Percentiles rank a stretch among this genome's conserved stretches.
Conservation (phyloP, 2,888 invertebrate species). For the Globia sparganii region DNA sequence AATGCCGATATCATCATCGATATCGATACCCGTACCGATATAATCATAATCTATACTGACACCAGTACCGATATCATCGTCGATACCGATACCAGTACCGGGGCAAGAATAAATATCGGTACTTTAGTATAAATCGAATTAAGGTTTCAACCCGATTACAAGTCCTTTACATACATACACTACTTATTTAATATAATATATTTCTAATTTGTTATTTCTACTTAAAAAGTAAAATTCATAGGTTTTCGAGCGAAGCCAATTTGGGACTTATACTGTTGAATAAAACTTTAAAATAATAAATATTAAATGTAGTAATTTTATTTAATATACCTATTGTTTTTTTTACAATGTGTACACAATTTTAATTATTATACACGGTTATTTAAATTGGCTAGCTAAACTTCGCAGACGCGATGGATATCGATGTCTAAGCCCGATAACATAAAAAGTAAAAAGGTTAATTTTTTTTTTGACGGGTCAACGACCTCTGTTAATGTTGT, state of each 20-base stretch:
- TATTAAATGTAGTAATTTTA: background rate
- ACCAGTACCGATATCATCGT: background rate
- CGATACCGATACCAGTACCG: background rate
- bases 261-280: background rate
- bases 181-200: conserved; percentile 5
- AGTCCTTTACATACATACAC: conserved; percentile 12
- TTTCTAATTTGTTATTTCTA: conserved; percentile 37
- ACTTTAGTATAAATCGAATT: conserved; percentile 28
- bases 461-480: no score
- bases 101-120: background rate
- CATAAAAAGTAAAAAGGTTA: no score
- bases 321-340: no score
- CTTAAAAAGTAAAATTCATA: conserved; percentile 27
- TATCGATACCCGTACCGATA: no score
- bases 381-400: no score
- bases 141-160: conserved; percentile 18
- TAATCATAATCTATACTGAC: no score
- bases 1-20: no score
- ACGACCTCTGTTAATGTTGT: no score
- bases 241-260: conserved; percentile 22
- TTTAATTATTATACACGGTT: no score
- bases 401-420: no score
- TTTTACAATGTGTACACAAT: no score
- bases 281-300: conserved; percentile 15
- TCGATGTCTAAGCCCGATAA: no score